Evolutionary conservation across 1,140 invertebrate species (phyloP).

Genomic region (Cheumatopsyche charites): DNA sequence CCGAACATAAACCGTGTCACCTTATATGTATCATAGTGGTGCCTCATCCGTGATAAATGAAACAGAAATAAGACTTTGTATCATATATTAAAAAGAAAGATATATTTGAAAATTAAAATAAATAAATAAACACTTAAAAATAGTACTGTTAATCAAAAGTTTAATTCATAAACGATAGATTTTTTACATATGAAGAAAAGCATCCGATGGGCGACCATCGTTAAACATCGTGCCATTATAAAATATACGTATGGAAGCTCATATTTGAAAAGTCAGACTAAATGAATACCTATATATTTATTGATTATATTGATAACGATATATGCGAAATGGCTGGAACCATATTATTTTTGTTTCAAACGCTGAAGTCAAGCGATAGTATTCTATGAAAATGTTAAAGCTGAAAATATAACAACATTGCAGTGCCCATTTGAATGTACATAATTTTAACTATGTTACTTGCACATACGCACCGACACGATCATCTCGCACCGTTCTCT

Average conservation of each 20-base stretch:
- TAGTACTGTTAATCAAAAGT: slow-evolving; percentile 10
- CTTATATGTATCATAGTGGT: slow-evolving; percentile 5
- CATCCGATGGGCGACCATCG: not conserved
- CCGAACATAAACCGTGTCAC: not conserved
- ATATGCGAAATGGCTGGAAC: slow-evolving; percentile 5
- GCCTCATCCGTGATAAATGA: slow-evolving; percentile 17
- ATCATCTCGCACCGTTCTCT: not conserved
- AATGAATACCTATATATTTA: too few relatives aligned
- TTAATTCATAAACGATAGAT: slow-evolving; percentile 6
- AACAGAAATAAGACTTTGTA: slow-evolving; percentile 4
- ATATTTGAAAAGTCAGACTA: not conserved
- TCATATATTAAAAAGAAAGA: not conserved
- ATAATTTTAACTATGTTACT: not conserved
- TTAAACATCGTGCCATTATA: slow-evolving; percentile 3
- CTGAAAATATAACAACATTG: not conserved
- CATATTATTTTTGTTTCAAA: not conserved
- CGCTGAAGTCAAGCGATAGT: too few relatives aligned
- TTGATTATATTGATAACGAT: too few relatives aligned
- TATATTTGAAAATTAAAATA: not conserved
- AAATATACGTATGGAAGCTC: not conserved
- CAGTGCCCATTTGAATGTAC: slow-evolving; percentile 4
- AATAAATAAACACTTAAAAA: not conserved
- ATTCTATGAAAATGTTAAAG: too few relatives aligned
- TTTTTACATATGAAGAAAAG: slow-evolving; percentile 4
- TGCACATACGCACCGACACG: not conserved